Evolutionary conservation across 2,797 vertebrate genomes (phyloP).

Genomic region (Stomatorhinus walkeri): DNA sequence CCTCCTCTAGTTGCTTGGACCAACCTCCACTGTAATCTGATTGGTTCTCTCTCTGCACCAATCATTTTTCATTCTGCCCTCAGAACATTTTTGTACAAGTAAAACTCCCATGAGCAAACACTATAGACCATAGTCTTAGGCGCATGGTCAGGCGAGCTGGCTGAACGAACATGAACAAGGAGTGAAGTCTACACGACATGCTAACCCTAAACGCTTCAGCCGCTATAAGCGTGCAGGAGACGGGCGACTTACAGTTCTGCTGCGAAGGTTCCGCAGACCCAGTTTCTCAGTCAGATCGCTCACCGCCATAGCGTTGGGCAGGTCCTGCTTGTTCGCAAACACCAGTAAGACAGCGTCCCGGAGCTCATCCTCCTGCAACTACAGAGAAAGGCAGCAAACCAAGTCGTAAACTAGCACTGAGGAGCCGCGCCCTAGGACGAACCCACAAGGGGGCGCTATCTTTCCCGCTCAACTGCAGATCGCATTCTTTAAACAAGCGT

Average conservation of each 20-base stretch:
- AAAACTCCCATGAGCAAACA: not conserved
- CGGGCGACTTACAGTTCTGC: conserved; percentile 63
- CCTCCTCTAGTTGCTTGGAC: not conserved
- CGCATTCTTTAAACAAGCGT: not conserved
- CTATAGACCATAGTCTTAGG: not conserved
- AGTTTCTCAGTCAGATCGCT: conserved; percentile 78
- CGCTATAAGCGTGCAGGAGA: not conserved
- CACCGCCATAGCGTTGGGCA: conserved; percentile 79
- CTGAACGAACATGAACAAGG: not conserved
- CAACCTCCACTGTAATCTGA: not conserved
- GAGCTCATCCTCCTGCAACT: conserved; percentile 80
- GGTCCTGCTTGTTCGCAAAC: conserved; percentile 88
- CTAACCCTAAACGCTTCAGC: not conserved
- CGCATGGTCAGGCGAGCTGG: not conserved
- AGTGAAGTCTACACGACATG: not conserved
- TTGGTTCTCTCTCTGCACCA: not conserved
- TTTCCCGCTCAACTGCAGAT: not conserved
- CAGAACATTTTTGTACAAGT: not conserved
- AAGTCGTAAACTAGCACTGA: not conserved
- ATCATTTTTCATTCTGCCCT: not conserved
- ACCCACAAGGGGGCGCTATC: not conserved
- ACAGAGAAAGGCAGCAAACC: not conserved
- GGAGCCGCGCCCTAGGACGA: not conserved
- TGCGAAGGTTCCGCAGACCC: conserved; percentile 63
- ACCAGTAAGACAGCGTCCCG: conserved; percentile 76